Evolutionary conservation across 2,113 vertebrate genomes (phyloP).

Genomic region (Rhynchomys soricoides): DNA sequence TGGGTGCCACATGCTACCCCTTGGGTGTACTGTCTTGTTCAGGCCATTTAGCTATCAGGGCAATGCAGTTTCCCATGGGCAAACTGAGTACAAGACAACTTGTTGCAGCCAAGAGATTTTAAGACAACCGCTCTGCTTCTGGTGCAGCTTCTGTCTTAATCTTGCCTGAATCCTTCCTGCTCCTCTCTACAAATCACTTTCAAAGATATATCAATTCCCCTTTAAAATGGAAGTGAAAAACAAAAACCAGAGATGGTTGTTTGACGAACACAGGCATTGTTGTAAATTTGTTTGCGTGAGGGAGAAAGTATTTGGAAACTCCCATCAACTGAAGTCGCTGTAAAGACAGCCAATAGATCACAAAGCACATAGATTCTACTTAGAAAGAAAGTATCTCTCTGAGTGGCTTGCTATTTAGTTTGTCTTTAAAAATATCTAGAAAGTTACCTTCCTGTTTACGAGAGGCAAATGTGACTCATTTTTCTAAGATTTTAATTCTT

Average conservation of each 20-base stretch:
- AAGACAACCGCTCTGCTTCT: background rate
- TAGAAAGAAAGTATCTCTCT: background rate
- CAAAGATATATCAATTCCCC: background rate
- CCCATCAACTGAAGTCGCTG: background rate
- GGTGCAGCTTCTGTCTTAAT: background rate
- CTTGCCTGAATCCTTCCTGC: background rate
- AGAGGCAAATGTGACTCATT: conserved; percentile 1
- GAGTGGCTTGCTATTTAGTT: conserved; percentile 32
- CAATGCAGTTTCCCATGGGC: background rate
- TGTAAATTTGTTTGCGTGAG: conserved; percentile 41
- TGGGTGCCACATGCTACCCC: too few species aligned
- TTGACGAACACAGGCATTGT: conserved; percentile 14
- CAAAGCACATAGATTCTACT: background rate
- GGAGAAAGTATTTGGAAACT: conserved; percentile 51
- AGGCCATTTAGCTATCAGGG: background rate
- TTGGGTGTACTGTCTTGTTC: too few species aligned
- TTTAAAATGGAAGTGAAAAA: conserved; percentile 21
- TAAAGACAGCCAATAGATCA: background rate
- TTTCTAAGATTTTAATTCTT: conserved; percentile 35
- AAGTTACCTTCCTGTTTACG: conserved; percentile 27
- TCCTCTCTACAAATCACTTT: background rate
- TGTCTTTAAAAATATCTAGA: conserved; percentile 40
- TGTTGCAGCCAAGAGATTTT: background rate
- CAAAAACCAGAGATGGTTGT: background rate
- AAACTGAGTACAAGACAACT: background rate